These are phyloP conservation scores for Gymnothorax javanicus DNA, from an alignment of 2,797 vertebrate species.

Conservation along the genomic window DNA sequence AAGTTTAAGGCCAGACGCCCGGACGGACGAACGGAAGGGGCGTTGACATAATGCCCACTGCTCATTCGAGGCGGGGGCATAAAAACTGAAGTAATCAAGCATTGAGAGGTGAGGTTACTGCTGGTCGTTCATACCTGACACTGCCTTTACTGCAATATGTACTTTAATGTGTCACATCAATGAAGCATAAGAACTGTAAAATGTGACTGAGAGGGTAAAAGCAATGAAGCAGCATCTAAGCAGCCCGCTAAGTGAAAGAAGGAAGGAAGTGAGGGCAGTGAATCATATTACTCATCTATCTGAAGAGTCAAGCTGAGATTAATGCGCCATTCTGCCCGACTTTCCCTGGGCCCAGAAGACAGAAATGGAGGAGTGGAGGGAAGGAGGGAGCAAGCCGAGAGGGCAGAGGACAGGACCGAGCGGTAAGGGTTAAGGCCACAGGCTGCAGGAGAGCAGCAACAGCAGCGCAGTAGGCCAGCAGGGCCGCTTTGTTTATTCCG, in stretches of 20 bases:
- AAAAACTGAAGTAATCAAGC: too few relatives aligned
- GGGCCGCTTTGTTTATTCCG: conserved; percentile 72
- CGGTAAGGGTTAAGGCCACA: conserved; percentile 22
- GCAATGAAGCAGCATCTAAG: background rate
- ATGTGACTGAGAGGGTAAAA: background rate
- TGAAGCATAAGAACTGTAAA: too few relatives aligned
- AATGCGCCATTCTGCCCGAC: too few relatives aligned
- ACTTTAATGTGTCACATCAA: background rate
- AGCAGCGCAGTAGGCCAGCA: conserved; percentile 39
- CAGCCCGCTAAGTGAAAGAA: background rate
- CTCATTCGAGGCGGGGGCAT: too few relatives aligned
- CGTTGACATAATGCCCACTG: too few relatives aligned
- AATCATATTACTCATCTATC: background rate
- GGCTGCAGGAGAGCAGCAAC: conserved; percentile 46
- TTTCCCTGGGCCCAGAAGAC: too few relatives aligned
- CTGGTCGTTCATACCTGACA: too few relatives aligned
- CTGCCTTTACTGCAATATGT: background rate
- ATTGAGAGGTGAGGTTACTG: too few relatives aligned
- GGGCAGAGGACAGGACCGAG: background rate
- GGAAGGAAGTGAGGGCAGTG: background rate
- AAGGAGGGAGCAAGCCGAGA: background rate
- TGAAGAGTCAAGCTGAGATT: too few relatives aligned
- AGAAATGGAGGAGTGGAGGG: background rate
- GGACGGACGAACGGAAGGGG: too few relatives aligned
- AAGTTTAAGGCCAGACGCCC: too few relatives aligned